Evolutionary conservation across 1,140 invertebrate genomes (phyloP), one percentile per base, ranked within the genome.

Genomic region (Drosophila sechellia): DNA sequence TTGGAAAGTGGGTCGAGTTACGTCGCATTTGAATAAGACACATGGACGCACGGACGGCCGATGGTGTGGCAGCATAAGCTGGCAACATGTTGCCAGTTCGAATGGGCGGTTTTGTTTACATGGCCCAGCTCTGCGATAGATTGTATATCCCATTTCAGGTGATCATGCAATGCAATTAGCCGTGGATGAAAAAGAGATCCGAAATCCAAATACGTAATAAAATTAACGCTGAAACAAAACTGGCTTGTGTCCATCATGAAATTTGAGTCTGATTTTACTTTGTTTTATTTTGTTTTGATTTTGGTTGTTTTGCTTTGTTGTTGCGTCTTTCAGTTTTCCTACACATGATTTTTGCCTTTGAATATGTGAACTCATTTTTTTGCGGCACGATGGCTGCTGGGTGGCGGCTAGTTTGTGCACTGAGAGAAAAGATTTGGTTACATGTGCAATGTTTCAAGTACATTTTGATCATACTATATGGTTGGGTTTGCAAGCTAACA

Each of bases 141-240:
- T 27, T 13, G n/a, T 49, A 74, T 66, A 48, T 76, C 56, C 80
- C 76, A 79, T 75, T 64, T 52, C 35, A 46, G 77, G 48, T 75
- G 71, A 89, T 87, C 83, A 87, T 87, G 83, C 83, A 87, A 87
- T 58, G 84, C 76, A 79, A 87, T 87, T 87, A 87, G 79, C 64
- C 49, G 35, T 59, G 53, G 74, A 76, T 57, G 59, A 40, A 75
- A 75, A 65, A 58, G 69, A 71, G 66, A 71, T 65, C 27, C 45
- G 34, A 76, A 66, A 59, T 55, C 59, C 49, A 77, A 76, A 76
- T 76, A 76, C 72, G 76, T 76, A 87, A 87, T 70, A 87, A 79
- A 69, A 86, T 81, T 78, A 59, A 72, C 59, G 43, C 50, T 73
- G 73, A 81, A 76, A 87, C 66, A 81, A 86, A 87, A 78, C 59